Evolutionary conservation across 2,113 vertebrate genomes (phyloP).

Genomic region (Lichenostomus cassidix): DNA sequence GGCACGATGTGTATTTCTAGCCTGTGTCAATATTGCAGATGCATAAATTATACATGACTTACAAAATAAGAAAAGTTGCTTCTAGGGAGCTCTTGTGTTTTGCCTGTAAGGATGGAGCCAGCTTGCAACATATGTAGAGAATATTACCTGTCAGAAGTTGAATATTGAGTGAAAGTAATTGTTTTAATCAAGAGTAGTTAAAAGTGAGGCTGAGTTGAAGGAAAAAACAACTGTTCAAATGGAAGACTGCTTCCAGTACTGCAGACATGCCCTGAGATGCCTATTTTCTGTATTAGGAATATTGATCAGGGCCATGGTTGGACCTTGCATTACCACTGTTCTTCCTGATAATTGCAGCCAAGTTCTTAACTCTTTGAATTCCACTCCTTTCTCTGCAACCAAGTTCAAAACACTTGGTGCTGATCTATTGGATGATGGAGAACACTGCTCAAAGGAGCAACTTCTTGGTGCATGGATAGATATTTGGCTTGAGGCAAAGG

Average conservation of each 20-base stretch:
- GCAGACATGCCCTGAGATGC: background rate
- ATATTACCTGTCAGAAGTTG: slow-evolving; percentile 30
- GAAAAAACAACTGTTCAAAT: background rate
- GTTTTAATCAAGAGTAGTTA: slow-evolving; percentile 37
- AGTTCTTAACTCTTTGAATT: background rate
- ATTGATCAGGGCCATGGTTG: background rate
- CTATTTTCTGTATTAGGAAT: background rate
- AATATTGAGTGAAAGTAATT: slow-evolving; percentile 8
- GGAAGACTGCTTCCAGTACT: background rate
- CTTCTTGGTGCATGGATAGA: background rate
- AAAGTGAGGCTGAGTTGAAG: background rate
- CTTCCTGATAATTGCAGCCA: background rate
- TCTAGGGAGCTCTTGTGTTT: background rate
- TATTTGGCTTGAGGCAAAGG: background rate
- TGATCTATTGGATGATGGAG: background rate
- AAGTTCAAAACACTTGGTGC: background rate
- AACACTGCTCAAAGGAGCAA: background rate
- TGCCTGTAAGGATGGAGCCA: background rate
- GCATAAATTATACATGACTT: background rate
- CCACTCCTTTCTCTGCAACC: background rate
- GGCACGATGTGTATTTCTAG: background rate
- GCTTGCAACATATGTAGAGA: background rate
- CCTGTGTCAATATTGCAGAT: background rate
- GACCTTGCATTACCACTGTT: background rate
- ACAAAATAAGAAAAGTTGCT: background rate